Percentiles rank a stretch among this genome's conserved stretches.
Conservation (phyloP, 2,888 invertebrate species). For the Dolichopus griseipennis region DNA sequence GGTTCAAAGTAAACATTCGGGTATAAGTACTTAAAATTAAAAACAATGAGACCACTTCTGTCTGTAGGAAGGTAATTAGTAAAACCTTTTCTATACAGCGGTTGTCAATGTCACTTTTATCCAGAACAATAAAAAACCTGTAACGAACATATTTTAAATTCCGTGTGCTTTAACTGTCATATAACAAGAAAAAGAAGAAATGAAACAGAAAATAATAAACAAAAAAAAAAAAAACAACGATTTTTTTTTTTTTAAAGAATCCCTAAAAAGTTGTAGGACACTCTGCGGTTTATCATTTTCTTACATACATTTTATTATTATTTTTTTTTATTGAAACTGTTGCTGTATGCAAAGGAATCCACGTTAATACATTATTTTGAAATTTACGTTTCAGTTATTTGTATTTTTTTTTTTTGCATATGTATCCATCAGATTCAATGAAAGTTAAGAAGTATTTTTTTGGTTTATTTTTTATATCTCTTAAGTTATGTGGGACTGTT, state of each 20-base stretch:
- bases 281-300: background rate
- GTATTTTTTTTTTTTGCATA: background rate
- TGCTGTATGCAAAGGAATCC: background rate
- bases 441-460: background rate
- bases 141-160: background rate
- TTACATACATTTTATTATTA: background rate
- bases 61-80: too few species aligned
- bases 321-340: background rate
- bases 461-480: background rate
- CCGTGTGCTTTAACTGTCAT: background rate
- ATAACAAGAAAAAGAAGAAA: background rate
- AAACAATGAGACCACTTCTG: too few species aligned
- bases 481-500: too few species aligned
- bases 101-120: background rate
- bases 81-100: too few species aligned
- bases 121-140: background rate
- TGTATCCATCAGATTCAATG: background rate
- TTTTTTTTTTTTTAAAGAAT: background rate
- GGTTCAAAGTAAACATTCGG: too few species aligned
- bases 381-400: background rate
- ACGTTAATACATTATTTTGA: too few species aligned
- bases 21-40: too few species aligned
- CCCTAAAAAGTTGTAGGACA: slow-evolving; percentile 6
- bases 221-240: background rate
- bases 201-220: background rate